Evolutionary conservation across 2,888 invertebrate species (phyloP).

Genomic region (Acleris emargana): DNA sequence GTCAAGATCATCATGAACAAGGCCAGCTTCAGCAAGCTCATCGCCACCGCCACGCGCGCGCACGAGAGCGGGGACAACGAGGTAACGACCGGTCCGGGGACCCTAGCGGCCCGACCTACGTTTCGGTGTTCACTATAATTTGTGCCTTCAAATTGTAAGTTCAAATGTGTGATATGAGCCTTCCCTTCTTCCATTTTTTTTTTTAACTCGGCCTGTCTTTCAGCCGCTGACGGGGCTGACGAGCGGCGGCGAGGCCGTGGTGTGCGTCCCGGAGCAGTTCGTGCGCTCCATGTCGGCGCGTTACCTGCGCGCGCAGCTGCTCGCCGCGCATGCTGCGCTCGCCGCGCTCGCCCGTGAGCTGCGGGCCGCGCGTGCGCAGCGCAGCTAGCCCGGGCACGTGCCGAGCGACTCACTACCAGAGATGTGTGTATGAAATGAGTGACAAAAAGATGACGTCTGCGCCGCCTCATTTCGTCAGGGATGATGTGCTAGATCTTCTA

Average conservation of each 20-base stretch:
- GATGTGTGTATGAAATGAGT: too few relatives aligned
- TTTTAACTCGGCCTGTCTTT: neutral
- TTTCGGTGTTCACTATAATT: too few relatives aligned
- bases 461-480: too few relatives aligned
- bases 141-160: too few relatives aligned
- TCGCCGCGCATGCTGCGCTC: conserved; percentile 50
- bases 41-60: conserved; percentile 48
- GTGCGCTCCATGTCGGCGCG: conserved; percentile 41
- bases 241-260: conserved; percentile 38
- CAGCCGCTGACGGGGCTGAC: conserved; percentile 26
- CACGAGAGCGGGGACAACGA: conserved; percentile 26
- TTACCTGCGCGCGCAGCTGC: conserved; percentile 53
- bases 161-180: too few relatives aligned
- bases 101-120: too few relatives aligned
- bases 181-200: too few relatives aligned
- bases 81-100: conserved; percentile 2
- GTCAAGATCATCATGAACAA: conserved; percentile 78
- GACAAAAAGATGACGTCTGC: too few relatives aligned
- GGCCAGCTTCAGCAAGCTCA: conserved; percentile 58
- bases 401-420: neutral
- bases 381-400: conserved; percentile 6
- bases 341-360: conserved; percentile 44
- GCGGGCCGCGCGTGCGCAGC: conserved; percentile 43
- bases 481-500: too few relatives aligned
- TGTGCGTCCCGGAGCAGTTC: conserved; percentile 46